These are phyloP conservation scores for Sinelater perroti DNA, from an alignment of 2,888 invertebrate genomes.

Conservation along the genomic window DNA sequence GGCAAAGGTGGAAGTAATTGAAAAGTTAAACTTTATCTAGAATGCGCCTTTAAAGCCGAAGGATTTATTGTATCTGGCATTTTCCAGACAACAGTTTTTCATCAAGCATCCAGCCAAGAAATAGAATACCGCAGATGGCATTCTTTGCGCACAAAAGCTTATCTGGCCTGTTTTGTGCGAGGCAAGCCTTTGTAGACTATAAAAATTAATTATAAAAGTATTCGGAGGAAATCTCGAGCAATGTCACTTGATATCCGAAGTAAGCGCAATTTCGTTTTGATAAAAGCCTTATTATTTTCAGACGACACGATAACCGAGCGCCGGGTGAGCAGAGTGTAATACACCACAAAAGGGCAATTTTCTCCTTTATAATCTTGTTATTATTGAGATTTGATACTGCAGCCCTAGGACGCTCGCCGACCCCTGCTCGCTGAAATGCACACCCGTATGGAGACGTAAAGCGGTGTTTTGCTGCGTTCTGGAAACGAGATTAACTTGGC, in stretches of 20 bases:
- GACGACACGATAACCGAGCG: background rate
- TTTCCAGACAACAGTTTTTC: too few relatives aligned
- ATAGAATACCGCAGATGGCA: too few relatives aligned
- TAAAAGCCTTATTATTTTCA: conserved; percentile 8
- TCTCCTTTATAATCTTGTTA: conserved; percentile 17
- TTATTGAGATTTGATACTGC: conserved; percentile 22
- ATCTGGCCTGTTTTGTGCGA: background rate
- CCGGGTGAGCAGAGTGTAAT: conserved; percentile 8
- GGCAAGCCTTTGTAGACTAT: background rate
- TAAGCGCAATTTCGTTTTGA: conserved; percentile 3
- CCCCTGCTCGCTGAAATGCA: conserved; percentile 12
- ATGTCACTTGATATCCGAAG: conserved; percentile 6
- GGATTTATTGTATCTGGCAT: too few relatives aligned
- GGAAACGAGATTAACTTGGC: conserved; percentile 18
- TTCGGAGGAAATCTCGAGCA: background rate
- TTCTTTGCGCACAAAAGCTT: background rate
- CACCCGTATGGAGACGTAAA: conserved; percentile 16
- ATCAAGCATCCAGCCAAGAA: too few relatives aligned
- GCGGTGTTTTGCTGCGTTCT: conserved; percentile 19
- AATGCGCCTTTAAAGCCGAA: too few relatives aligned
- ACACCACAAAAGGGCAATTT: conserved; percentile 17
- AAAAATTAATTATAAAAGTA: conserved; percentile 8
- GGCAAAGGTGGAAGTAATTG: too few relatives aligned
- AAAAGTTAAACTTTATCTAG: too few relatives aligned
- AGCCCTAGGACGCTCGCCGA: conserved; percentile 3